Conservation (phyloP, 92 coral and sea anemone species). For the Zoanthus sansibaricus region DNA sequence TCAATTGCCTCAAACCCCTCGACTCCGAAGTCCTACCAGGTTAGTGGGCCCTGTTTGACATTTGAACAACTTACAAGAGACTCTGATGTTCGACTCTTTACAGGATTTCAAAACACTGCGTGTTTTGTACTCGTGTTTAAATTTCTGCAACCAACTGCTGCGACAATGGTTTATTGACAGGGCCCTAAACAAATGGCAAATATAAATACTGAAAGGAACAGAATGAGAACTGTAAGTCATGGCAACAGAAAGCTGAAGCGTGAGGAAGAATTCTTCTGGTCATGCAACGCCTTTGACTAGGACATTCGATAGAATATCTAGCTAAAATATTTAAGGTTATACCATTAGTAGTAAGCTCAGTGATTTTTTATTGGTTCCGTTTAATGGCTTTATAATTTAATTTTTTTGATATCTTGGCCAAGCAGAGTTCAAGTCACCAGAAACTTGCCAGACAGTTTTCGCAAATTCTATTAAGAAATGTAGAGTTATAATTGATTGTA, state of each 20-base stretch:
- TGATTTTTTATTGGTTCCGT: slow-evolving; percentile 10
- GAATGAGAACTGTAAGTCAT: slow-evolving; percentile 14
- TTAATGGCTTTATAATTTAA: slow-evolving; percentile 32
- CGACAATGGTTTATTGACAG: slow-evolving; percentile 53
- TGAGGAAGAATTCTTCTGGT: slow-evolving; percentile 50
- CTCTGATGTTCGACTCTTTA: slow-evolving; percentile 41
- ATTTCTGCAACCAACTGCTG: slow-evolving; percentile 33
- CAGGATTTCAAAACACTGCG: slow-evolving; percentile 50
- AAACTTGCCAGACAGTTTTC: slow-evolving; percentile 36
- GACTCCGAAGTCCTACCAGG: slow-evolving; percentile 1
- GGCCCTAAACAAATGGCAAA: neutral
- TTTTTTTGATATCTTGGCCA: slow-evolving; percentile 38
- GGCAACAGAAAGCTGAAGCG: slow-evolving; percentile 23
- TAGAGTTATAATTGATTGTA: slow-evolving; percentile 38
- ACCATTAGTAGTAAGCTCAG: slow-evolving; percentile 24
- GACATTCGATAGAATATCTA: slow-evolving; percentile 31
- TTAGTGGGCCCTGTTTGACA: slow-evolving; percentile 23
- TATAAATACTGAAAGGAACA: slow-evolving; percentile 2
- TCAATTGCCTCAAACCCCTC: slow-evolving; percentile 1
- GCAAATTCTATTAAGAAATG: slow-evolving; percentile 37
- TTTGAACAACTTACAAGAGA: slow-evolving; percentile 53
- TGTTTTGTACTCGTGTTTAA: slow-evolving; percentile 44
- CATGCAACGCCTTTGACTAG: slow-evolving; percentile 36
- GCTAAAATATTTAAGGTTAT: slow-evolving; percentile 46
- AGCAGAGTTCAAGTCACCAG: slow-evolving; percentile 21